Evolutionary conservation across 2,797 vertebrate species (phyloP).

Genomic region (Girardinus metallicus): DNA sequence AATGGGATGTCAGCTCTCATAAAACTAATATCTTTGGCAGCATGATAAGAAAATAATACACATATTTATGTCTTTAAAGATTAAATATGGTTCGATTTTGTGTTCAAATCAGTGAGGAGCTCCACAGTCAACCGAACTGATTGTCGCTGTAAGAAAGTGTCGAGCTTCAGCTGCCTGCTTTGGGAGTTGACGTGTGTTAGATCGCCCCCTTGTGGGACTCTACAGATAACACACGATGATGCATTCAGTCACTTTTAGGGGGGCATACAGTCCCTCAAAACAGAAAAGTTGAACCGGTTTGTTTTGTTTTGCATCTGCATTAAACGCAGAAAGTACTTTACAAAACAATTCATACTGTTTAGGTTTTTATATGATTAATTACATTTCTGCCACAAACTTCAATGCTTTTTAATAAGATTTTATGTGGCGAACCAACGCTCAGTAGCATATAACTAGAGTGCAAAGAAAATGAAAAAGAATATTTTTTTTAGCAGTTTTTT

Average conservation of each 20-base stretch:
- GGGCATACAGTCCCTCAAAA: not conserved
- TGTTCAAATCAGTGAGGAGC: not conserved
- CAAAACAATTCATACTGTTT: not conserved
- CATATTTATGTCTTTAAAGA: not conserved
- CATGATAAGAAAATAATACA: conserved; percentile 6
- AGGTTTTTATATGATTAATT: not conserved
- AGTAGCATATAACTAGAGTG: not conserved
- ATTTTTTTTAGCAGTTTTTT: not conserved
- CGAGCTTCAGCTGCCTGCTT: not conserved
- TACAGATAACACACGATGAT: conserved; percentile 2
- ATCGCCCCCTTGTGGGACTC: conserved; percentile 59
- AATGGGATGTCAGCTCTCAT: not conserved
- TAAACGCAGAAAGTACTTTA: not conserved
- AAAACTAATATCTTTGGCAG: conserved; percentile 45
- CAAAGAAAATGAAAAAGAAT: not conserved
- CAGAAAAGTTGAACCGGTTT: not conserved
- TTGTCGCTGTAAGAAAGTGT: conserved; percentile 11
- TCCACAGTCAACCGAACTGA: conserved; percentile 15
- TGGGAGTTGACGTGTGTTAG: conserved; percentile 24
- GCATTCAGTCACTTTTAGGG: not conserved
- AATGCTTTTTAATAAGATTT: not conserved
- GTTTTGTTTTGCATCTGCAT: not conserved
- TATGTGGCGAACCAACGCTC: not conserved
- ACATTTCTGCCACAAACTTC: not conserved
- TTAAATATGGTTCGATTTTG: conserved; percentile 3